phyloP scores from a whole-genome alignment of 2,797 vertebrate species.

The Hydrophis major region DNA sequence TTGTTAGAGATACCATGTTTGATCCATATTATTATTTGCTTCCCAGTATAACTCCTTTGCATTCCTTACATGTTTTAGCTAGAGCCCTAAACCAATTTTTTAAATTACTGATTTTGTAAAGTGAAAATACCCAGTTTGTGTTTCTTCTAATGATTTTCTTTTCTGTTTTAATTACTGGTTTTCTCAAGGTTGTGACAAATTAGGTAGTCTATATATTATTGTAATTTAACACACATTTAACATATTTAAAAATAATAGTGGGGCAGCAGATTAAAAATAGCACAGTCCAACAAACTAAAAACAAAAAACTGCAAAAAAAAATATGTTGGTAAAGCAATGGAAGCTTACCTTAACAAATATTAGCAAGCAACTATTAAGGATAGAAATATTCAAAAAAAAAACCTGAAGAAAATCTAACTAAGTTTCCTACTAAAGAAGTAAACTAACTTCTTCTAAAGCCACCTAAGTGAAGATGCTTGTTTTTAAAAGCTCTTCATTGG shows the following conservation, averaged over 20 bases:
- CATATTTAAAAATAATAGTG: not conserved
- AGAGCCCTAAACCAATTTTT: not conserved
- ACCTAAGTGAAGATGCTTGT: not conserved
- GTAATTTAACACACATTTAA: not conserved
- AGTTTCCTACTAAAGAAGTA: not conserved
- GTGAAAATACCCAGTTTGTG: not conserved
- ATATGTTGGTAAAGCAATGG: no score
- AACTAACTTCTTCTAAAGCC: not conserved
- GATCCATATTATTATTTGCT: not conserved
- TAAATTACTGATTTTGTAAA: not conserved
- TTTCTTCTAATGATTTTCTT: not conserved
- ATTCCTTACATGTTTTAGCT: not conserved
- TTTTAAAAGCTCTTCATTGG: not conserved
- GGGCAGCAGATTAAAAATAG: not conserved
- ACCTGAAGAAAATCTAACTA: not conserved
- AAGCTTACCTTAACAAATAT: not conserved
- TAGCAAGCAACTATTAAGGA: not conserved
- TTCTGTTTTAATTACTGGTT: not conserved
- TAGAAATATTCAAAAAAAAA: not conserved
- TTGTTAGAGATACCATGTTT: not conserved
- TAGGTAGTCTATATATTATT: not conserved
- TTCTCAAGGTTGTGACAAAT: not conserved
- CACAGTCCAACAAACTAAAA: not conserved
- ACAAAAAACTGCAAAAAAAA: not conserved
- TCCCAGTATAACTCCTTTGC: no score